phyloP scores from a whole-genome alignment of 2,113 vertebrate species.

The Acrocephalus arundinaceus region DNA sequence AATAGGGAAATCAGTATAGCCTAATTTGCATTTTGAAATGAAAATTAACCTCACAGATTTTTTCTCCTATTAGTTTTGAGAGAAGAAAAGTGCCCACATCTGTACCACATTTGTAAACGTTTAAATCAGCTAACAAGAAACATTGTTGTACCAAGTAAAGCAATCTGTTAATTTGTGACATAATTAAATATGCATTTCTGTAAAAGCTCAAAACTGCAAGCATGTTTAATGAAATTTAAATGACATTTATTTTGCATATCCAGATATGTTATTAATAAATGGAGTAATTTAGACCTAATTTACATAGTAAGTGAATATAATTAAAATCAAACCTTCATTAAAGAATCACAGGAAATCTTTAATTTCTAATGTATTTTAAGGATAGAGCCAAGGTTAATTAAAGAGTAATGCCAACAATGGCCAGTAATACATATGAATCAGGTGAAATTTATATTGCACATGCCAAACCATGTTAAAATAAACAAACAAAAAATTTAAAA shows the following conservation, averaged over 20 bases:
- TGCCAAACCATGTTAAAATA: neutral
- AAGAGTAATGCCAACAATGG: neutral
- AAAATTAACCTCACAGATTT: slow-evolving; percentile 60
- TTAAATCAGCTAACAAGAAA: slow-evolving; percentile 60
- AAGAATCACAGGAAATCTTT: slow-evolving; percentile 50
- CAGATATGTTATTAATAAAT: slow-evolving; percentile 62
- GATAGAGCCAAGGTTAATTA: slow-evolving; percentile 7
- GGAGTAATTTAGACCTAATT: slow-evolving; percentile 40
- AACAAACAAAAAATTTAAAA: neutral
- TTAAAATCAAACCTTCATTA: slow-evolving; percentile 64
- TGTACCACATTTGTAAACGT: slow-evolving; percentile 43
- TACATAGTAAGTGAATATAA: slow-evolving; percentile 58
- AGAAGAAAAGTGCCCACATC: slow-evolving; percentile 35
- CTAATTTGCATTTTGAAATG: slow-evolving; percentile 66
- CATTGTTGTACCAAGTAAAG: slow-evolving; percentile 54
- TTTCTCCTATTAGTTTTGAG: slow-evolving; percentile 61
- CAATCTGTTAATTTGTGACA: slow-evolving; percentile 64
- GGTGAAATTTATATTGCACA: neutral
- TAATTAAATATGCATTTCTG: slow-evolving; percentile 64
- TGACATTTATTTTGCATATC: slow-evolving; percentile 57
- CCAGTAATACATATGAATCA: neutral
- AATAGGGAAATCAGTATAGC: slow-evolving; percentile 23
- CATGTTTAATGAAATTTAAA: slow-evolving; percentile 62
- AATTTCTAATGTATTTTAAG: slow-evolving; percentile 22
- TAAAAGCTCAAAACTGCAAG: slow-evolving; percentile 42